Percentiles rank a stretch among this genome's conserved stretches.
Evolutionary conservation across 2,888 invertebrate genomes (phyloP).

Genomic region (Protula sp.): DNA sequence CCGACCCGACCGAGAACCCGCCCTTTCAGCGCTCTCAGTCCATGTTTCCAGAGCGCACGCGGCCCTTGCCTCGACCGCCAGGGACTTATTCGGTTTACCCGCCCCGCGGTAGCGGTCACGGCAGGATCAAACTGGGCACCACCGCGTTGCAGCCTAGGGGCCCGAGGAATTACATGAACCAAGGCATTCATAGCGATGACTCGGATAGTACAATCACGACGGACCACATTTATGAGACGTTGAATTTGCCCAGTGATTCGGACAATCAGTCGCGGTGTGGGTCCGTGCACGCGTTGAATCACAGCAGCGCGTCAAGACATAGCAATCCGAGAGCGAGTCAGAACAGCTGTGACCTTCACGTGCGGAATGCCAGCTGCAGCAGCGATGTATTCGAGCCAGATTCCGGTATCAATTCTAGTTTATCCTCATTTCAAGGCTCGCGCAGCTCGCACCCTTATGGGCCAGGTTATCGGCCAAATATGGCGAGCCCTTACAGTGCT

Average conservation of each 20-base stretch:
- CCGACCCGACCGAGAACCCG: background rate
- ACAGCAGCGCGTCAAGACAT: too few relatives aligned
- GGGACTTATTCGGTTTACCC: background rate
- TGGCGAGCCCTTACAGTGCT: too few relatives aligned
- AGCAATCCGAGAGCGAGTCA: too few relatives aligned
- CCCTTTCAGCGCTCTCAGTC: background rate
- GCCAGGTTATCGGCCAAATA: too few relatives aligned
- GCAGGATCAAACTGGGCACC: background rate
- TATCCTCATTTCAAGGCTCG: too few relatives aligned
- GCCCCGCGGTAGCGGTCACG: background rate
- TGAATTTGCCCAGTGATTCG: background rate
- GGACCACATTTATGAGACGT: background rate
- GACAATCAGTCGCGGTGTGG: background rate
- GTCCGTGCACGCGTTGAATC: too few relatives aligned
- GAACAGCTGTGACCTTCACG: too few relatives aligned
- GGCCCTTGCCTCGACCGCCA: background rate
- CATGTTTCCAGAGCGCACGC: background rate
- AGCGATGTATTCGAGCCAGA: too few relatives aligned
- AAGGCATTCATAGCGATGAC: background rate
- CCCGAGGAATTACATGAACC: background rate
- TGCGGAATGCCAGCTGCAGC: background rate
- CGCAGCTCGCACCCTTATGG: too few relatives aligned
- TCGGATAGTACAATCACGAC: background rate
- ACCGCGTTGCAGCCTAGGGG: background rate
- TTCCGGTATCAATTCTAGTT: too few relatives aligned